These are phyloP conservation scores for Ommatoiulus sabulosus DNA, from an alignment of 2,888 invertebrate genomes.

Conservation along the genomic window DNA sequence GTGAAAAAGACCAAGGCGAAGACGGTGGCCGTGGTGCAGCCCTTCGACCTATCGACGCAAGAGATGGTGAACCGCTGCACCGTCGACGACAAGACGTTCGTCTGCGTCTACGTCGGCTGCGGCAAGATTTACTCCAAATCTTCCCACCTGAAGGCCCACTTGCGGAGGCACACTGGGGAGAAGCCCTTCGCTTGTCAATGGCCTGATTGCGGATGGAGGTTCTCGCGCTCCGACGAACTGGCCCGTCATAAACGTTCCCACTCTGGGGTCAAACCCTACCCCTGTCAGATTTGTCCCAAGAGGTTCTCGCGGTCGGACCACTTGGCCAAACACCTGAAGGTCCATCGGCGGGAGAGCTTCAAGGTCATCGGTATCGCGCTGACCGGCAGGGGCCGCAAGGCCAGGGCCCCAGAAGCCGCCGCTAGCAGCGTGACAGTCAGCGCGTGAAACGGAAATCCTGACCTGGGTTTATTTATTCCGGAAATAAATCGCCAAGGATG, in stretches of 20 bases:
- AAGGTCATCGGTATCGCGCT: slow-evolving; percentile 4
- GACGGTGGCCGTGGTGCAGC: no score
- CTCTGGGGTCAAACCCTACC: slow-evolving; percentile 93
- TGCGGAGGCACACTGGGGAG: slow-evolving; percentile 83
- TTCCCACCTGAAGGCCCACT: slow-evolving; percentile 89
- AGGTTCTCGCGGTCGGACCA: slow-evolving; percentile 94
- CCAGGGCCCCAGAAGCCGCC: not conserved
- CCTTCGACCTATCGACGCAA: not conserved
- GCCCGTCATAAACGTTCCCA: slow-evolving; percentile 94
- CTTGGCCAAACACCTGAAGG: slow-evolving; percentile 87
- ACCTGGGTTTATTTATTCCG: no score
- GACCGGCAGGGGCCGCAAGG: not conserved
- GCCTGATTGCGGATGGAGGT: slow-evolving; percentile 89
- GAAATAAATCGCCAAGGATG: no score
- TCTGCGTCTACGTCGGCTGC: slow-evolving; percentile 78
- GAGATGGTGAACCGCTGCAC: not conserved
- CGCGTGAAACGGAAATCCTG: no score
- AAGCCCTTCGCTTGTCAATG: slow-evolving; percentile 72
- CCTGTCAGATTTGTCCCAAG: slow-evolving; percentile 88
- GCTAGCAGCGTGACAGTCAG: not conserved
- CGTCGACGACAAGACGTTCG: slow-evolving; percentile 73
- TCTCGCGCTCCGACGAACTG: slow-evolving; percentile 93
- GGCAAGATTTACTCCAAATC: slow-evolving; percentile 88
- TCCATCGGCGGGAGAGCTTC: slow-evolving; percentile 64
- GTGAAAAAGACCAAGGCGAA: not conserved